phyloP scores from a whole-genome alignment of 2,888 invertebrate species.

The Cephus pulcher region DNA sequence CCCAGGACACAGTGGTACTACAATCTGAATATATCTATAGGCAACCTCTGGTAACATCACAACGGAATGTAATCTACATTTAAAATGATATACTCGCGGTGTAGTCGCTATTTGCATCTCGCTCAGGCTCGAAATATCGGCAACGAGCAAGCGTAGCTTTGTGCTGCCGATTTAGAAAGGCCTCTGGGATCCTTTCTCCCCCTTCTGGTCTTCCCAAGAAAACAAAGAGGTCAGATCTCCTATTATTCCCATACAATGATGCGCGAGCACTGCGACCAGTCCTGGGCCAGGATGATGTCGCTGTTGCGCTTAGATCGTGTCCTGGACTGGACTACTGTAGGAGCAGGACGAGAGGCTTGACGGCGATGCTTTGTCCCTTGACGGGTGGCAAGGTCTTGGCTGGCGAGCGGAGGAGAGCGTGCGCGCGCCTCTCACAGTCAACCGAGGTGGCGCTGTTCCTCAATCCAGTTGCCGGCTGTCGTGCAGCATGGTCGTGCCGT shows the following conservation, averaged over 20 bases:
- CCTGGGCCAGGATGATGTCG: not conserved
- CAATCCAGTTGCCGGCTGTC: not conserved
- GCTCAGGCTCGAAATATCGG: not conserved
- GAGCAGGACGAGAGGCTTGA: not conserved
- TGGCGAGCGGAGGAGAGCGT: slow-evolving; percentile 21
- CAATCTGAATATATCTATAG: not conserved
- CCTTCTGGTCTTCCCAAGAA: not conserved
- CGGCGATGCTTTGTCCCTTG: not conserved
- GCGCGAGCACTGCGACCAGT: not conserved
- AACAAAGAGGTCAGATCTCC: not conserved
- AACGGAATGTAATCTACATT: not conserved
- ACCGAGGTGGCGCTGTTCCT: not conserved
- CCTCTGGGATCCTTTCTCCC: not conserved
- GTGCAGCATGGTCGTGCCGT: not conserved
- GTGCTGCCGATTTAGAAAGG: not conserved
- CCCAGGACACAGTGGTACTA: no score
- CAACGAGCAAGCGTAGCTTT: not conserved
- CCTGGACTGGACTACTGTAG: not conserved
- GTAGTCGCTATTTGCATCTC: not conserved
- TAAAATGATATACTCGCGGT: not conserved
- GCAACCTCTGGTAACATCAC: not conserved
- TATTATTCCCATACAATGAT: not conserved
- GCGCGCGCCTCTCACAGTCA: not conserved
- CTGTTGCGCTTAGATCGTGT: not conserved
- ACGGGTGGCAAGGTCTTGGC: not conserved